Evolutionary conservation across 2,797 vertebrate species (phyloP), one percentile per base, ranked within the genome.

Genomic region (Enteromius trimaculatus): DNA sequence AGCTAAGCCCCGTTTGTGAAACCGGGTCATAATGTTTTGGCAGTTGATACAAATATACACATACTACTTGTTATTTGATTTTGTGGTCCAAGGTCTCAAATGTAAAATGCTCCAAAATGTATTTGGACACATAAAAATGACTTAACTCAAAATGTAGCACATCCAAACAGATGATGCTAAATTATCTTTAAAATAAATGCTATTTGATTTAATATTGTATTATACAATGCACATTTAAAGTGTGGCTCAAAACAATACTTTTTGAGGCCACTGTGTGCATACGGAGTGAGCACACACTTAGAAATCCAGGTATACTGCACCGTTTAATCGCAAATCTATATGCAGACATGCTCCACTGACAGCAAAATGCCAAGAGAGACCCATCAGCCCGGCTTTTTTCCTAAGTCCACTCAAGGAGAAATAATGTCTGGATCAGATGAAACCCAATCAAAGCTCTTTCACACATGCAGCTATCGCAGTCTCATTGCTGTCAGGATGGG

Each of bases 281-380:
- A 34, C 62, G 1, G 3, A 29, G 19, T 49, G 55, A 62, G 21
- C 21, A 53, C 69, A 31, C 34, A 76, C 26, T 23, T 39, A 66
- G 8, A 68, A 13, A 42, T 68, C 53, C 49, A 77, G 62, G 37
- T 77, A 55, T n/a, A 5, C 68, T 60, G 42, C 72, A 19, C 4
- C 23, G 21, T 55, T 69, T 83, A 82, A 82, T 82, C 81, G 23
- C 72, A 77, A 39, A 83, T 83, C 64, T 83, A 83, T 69, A 77
- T 77, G 76, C 68, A 71, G 66, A 79, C 76, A 79, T 78, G 82
- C 77, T 84, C n/a, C 55, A 69, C 49, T 77, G 81, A 55, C 34
- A 77, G 81, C 19, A 34, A 76, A 58, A 44, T 58, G 37, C 29
- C 79, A 76, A 71, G 5, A n/a, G 11, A 66, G 31, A 51, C 42